Conservation (phyloP, 2,113 vertebrate genomes). For the Heptranchias perlo region DNA sequence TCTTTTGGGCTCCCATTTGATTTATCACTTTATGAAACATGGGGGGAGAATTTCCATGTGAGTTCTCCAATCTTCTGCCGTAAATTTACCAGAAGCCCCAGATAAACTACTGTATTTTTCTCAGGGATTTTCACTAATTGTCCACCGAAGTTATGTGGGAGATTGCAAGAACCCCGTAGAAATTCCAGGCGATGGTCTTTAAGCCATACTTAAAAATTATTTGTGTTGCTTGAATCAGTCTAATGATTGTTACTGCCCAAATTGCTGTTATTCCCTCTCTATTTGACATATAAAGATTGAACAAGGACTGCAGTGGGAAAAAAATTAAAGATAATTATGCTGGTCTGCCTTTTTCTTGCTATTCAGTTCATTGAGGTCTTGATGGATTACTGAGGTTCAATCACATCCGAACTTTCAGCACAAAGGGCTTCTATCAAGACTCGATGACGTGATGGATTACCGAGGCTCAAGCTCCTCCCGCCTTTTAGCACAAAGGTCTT, state of each 20-base stretch:
- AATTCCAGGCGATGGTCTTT: not conserved
- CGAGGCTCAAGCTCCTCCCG: not conserved
- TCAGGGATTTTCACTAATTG: not conserved
- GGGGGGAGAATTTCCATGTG: not conserved
- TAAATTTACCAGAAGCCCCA: not conserved
- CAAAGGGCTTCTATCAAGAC: conserved; percentile 3
- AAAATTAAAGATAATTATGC: not conserved
- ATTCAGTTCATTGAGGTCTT: not conserved
- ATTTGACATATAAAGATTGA: not conserved
- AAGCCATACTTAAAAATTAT: not conserved
- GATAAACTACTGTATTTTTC: not conserved
- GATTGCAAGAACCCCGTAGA: not conserved
- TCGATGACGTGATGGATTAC: conserved; percentile 4
- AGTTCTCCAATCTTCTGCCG: not conserved
- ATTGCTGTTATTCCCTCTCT: not conserved
- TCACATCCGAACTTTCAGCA: not conserved
- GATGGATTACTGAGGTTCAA: conserved; percentile 4
- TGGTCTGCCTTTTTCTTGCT: not conserved
- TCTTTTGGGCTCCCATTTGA: not conserved
- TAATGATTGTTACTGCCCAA: not conserved
- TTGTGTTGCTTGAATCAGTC: not conserved
- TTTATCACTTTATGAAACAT: not conserved
- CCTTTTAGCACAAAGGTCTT: not conserved
- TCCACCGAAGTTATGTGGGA: not conserved
- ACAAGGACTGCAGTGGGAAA: not conserved